Evolutionary conservation across 2,113 vertebrate species (phyloP), one percentile per base, ranked within the genome.

Genomic region (Oreotrochilus melanogaster): DNA sequence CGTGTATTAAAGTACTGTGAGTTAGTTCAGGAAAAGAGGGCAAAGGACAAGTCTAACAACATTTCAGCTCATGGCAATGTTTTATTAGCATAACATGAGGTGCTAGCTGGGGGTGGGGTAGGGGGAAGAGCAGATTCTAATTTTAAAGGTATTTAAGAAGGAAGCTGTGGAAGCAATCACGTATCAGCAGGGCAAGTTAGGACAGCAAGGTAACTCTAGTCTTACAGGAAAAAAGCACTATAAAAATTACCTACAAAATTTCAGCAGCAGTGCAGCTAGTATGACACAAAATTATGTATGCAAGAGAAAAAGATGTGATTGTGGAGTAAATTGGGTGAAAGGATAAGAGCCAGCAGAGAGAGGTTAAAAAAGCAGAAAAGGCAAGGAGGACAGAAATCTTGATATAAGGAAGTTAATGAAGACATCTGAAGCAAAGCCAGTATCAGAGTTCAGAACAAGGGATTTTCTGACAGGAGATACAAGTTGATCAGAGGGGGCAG

Each of bases 341-440:
- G 28, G 31, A 42, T 19, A 43, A 53, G 54, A 5, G 8, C 21
- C 3, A 4, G 53, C 69, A 58, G 14, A 50, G 61, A 31, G 22
- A 86, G 23, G 43, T 73, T 78, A 76, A 76, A 23, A 35, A 51
- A 80, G 45, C 10, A 64, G 51, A 57, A 64, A 58, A 74, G 31
- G 43, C 66, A 85, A 72, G 61, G 42, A 90, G 67, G 69, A 54
- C 3, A 13, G 37, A 92, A 74, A 51, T 24, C 33, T 62, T 1
- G 5, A 70, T 27, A 71, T 78, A 94, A 93, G 65, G 56, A 91
- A 92, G 39, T 23, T 31, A 89, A 84, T 33, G 43, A 73, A 87
- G 30, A 57, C 10, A 17, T 60, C 39, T 67, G 76, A 87, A 86
- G 62, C 61, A 79, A 75, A 0, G 10, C 22, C 50, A 67, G 17